Conservation (phyloP, 2,797 vertebrate species). For the Liparis tanakae region DNA sequence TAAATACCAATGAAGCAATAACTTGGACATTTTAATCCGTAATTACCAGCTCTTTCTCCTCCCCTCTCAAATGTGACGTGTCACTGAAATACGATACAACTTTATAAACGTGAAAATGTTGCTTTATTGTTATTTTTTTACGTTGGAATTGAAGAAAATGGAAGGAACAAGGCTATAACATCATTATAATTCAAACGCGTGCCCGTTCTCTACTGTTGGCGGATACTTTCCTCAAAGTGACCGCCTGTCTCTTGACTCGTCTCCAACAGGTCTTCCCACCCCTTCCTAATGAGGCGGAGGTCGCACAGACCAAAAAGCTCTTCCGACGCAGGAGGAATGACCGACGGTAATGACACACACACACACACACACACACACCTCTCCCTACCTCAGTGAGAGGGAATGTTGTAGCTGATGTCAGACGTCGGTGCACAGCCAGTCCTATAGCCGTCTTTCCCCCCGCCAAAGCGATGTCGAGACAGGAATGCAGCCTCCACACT, state of each 20-base stretch:
- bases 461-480: constrained; percentile 63
- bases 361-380: constrained; percentile 17
- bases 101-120: background rate
- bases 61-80: background rate
- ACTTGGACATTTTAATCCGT: too few relatives aligned
- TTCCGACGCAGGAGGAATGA: constrained; percentile 94
- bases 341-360: constrained; percentile 85
- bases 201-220: background rate
- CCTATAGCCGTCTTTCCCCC: constrained; percentile 50
- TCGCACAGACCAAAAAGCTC: constrained; percentile 96
- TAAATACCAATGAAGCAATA: background rate
- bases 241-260: constrained; percentile 48
- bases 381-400: constrained; percentile 43
- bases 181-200: background rate
- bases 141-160: background rate
- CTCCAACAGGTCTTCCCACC: constrained; percentile 90
- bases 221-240: constrained; percentile 16
- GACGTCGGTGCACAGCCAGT: constrained; percentile 57
- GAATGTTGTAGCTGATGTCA: constrained; percentile 62
- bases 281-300: constrained; percentile 93
- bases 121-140: too few relatives aligned
- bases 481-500: constrained; percentile 68
- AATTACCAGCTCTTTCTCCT: background rate
- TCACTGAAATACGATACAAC: background rate
- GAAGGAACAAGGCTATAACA: background rate